Conservation (phyloP, 2,888 invertebrate species). For the Melinaea marsaeus region DNA sequence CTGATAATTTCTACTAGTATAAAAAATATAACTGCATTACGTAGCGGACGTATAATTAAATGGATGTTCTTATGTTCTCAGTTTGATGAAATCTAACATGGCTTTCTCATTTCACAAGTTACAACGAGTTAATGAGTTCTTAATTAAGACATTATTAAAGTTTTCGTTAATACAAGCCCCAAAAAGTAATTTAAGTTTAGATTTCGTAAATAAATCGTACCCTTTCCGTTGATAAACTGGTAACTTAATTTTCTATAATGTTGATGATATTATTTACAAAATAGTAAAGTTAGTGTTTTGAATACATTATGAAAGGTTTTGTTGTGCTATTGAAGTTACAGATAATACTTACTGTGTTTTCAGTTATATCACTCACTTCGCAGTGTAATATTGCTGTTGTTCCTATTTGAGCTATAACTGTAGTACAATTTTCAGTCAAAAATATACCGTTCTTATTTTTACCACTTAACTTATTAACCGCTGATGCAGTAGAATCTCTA, state of each 20-base stretch:
- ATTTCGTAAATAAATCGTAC: not conserved
- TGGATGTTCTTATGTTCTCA: constrained; percentile 12
- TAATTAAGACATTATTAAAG: constrained; percentile 12
- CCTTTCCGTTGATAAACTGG: not conserved
- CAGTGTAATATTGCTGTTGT: constrained; percentile 80
- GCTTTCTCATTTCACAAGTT: constrained; percentile 17
- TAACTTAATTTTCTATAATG: not conserved
- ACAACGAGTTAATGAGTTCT: constrained; percentile 12
- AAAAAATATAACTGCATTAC: too few relatives aligned
- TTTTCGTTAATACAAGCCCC: constrained; percentile 11
- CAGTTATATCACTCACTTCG: constrained; percentile 80
- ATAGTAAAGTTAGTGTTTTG: not conserved
- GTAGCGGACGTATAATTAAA: not conserved
- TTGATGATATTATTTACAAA: not conserved
- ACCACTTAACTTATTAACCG: constrained; percentile 65
- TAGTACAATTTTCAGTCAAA: constrained; percentile 80
- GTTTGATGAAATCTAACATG: constrained; percentile 16
- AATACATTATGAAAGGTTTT: not conserved
- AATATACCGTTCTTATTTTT: constrained; percentile 71
- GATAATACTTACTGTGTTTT: constrained; percentile 76
- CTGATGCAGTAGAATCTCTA: constrained; percentile 65
- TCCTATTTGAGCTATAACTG: constrained; percentile 80
- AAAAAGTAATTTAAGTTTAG: constrained; percentile 8
- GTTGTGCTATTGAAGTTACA: constrained; percentile 7
- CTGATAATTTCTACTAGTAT: too few relatives aligned